Conservation (phyloP, 2,888 invertebrate species). For the Kryphioiulus occultus region DNA sequence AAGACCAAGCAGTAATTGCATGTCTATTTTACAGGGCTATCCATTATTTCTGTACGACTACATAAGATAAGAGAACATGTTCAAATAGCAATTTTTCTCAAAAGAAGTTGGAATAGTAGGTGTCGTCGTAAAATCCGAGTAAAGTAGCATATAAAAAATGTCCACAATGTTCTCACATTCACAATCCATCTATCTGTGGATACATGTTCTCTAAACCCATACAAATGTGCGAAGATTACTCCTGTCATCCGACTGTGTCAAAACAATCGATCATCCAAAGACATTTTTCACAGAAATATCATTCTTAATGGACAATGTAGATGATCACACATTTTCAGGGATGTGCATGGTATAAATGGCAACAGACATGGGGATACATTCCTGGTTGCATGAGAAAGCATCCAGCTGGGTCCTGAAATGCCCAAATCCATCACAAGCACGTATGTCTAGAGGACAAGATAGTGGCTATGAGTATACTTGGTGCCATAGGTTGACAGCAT, state of each 20-base stretch:
- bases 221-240: not conserved
- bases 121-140: not conserved
- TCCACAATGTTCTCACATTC: not conserved
- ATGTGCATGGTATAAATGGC: not conserved
- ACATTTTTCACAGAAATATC: not conserved
- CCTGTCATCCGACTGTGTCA: not conserved
- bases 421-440: not conserved
- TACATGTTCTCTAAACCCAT: not conserved
- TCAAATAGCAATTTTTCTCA: too few relatives aligned
- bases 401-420: not conserved
- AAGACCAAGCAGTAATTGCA: too few relatives aligned
- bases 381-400: not conserved
- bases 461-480: not conserved
- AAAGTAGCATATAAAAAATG: not conserved
- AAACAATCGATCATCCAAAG: not conserved
- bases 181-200: not conserved
- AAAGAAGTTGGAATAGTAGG: not conserved
- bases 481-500: not conserved
- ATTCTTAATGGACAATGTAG: not conserved
- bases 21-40: too few relatives aligned
- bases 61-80: too few relatives aligned
- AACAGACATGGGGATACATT: not conserved
- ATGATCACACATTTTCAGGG: not conserved
- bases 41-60: too few relatives aligned
- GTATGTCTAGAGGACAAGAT: not conserved